These are phyloP conservation scores for Alethe castanea DNA, from an alignment of 2,113 vertebrate genomes.

Conservation along the genomic window DNA sequence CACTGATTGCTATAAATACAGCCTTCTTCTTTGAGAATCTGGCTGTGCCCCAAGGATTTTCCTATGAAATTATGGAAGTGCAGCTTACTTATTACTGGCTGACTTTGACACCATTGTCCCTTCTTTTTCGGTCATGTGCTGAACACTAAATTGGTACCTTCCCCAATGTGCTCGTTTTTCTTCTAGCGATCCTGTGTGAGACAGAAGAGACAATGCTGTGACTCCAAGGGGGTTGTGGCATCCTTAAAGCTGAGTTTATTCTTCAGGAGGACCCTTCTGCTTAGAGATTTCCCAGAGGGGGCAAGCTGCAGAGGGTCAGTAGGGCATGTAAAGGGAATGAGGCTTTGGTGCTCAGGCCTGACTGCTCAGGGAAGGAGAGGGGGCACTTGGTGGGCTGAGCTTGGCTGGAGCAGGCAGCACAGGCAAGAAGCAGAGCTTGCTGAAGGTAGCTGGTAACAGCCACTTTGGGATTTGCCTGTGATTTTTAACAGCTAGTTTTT, in stretches of 20 bases:
- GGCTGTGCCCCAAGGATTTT: slow-evolving; percentile 65
- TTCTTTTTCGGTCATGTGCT: neutral
- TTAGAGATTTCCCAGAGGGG: neutral
- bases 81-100: slow-evolving; percentile 39
- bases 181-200: neutral
- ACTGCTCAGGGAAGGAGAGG: neutral
- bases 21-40: slow-evolving; percentile 52
- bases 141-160: slow-evolving; percentile 25
- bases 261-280: neutral
- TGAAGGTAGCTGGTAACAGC: neutral
- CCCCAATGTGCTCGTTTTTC: neutral
- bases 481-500: slow-evolving; percentile 9
- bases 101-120: slow-evolving; percentile 29
- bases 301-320: neutral
- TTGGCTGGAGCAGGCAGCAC: neutral
- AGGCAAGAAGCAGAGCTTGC: neutral
- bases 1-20: slow-evolving; percentile 68
- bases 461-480: slow-evolving; percentile 2
- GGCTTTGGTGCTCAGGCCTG: neutral
- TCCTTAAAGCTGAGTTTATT: neutral
- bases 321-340: neutral
- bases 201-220: neutral
- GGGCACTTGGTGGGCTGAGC: neutral
- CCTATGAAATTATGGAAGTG: slow-evolving; percentile 45
- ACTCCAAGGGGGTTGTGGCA: neutral